Conservation (phyloP, 2,797 vertebrate species). For the Setipinna tenuifilis region DNA sequence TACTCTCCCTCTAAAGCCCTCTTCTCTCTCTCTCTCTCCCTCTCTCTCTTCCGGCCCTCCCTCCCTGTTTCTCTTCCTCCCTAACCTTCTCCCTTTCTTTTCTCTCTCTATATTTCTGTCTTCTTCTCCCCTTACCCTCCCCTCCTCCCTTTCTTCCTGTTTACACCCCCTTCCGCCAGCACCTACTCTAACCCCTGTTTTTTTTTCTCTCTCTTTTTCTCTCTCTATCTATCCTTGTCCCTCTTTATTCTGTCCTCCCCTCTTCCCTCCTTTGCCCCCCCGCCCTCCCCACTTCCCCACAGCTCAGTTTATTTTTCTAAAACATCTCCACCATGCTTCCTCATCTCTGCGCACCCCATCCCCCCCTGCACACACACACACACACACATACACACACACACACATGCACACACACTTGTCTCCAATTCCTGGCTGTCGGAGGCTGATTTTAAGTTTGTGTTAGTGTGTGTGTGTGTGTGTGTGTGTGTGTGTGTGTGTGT, state of each 20-base stretch:
- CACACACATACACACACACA: background rate
- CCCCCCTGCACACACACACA: background rate
- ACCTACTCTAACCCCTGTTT: background rate
- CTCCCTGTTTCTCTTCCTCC: background rate
- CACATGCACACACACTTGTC: background rate
- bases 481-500: too few species aligned
- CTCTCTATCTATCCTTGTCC: background rate
- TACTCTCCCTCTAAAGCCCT: background rate
- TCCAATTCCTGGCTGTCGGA: background rate
- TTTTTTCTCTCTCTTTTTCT: background rate
- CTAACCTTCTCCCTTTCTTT: conserved; percentile 29
- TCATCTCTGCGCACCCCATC: too few species aligned
- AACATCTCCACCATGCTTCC: background rate
- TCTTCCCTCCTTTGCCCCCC: background rate
- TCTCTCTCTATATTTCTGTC: conserved; percentile 14
- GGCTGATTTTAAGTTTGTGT: background rate
- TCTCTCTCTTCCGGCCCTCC: background rate
- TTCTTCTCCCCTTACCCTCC: background rate
- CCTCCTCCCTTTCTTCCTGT: background rate
- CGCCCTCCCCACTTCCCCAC: background rate
- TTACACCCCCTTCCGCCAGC: background rate
- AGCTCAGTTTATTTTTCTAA: too few species aligned
- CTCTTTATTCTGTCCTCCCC: background rate
- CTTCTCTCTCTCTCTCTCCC: too few species aligned
- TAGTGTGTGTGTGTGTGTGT: too few species aligned